phyloP scores from a whole-genome alignment of 2,888 invertebrate genomes.

The Drosophila mulleri region DNA sequence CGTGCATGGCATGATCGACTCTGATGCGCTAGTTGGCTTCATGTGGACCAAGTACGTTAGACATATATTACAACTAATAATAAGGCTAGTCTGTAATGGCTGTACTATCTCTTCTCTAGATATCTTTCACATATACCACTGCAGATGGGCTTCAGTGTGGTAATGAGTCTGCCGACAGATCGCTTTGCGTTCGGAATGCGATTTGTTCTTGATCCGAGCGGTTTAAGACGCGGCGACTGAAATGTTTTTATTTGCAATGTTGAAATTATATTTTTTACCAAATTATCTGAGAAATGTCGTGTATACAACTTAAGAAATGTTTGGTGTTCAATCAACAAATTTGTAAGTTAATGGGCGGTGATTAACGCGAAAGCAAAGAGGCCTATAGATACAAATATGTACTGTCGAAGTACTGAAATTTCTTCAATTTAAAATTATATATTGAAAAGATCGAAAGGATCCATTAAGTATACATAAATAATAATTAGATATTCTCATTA shows the following conservation, averaged over 20 bases:
- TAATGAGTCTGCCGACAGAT: slow-evolving; percentile 81
- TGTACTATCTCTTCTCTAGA: slow-evolving; percentile 67
- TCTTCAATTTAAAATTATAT: too few species aligned
- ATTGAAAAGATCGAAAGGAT: too few species aligned
- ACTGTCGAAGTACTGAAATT: too few species aligned
- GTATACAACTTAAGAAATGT: slow-evolving; percentile 35
- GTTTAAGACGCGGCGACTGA: slow-evolving; percentile 68
- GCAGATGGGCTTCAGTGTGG: slow-evolving; percentile 81
- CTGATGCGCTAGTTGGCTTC: slow-evolving; percentile 83
- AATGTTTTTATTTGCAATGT: slow-evolving; percentile 12
- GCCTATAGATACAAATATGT: too few species aligned
- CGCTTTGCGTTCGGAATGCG: slow-evolving; percentile 84
- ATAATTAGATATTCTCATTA: background rate
- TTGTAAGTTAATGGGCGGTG: slow-evolving; percentile 7
- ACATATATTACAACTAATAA: too few species aligned
- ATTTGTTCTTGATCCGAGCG: slow-evolving; percentile 82
- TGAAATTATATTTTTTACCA: slow-evolving; percentile 50
- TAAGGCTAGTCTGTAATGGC: background rate
- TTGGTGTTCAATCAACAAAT: slow-evolving; percentile 25
- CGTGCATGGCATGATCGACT: slow-evolving; percentile 83
- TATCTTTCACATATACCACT: slow-evolving; percentile 76
- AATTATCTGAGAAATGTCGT: slow-evolving; percentile 32
- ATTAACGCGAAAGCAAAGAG: background rate
- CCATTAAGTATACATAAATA: background rate
- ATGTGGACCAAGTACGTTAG: slow-evolving; percentile 82